These are phyloP conservation scores for Napeogenes inachia DNA, from an alignment of 2,888 invertebrate species.

Conservation along the genomic window DNA sequence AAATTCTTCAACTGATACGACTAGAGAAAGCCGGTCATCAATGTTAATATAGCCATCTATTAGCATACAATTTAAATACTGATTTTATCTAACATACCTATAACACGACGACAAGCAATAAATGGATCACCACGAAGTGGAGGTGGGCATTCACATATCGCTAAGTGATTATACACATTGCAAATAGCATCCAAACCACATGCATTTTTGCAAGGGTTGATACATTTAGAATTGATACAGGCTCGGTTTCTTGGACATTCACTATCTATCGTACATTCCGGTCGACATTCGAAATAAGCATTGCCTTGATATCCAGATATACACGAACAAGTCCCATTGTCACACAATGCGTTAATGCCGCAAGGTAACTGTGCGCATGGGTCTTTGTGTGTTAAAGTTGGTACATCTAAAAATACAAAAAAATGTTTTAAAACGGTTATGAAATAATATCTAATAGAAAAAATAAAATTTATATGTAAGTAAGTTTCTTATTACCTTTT, in stretches of 20 bases:
- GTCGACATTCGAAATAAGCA: slow-evolving; percentile 83
- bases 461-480: not conserved
- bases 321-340: slow-evolving; percentile 80
- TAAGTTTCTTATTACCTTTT: slow-evolving; percentile 44
- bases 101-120: slow-evolving; percentile 79
- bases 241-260: slow-evolving; percentile 84
- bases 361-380: slow-evolving; percentile 81
- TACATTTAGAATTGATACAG: slow-evolving; percentile 84
- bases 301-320: slow-evolving; percentile 80
- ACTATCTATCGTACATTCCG: slow-evolving; percentile 86
- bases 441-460: not conserved
- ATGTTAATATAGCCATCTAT: not conserved
- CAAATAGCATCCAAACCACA: slow-evolving; percentile 85
- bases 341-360: slow-evolving; percentile 80
- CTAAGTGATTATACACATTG: slow-evolving; percentile 85
- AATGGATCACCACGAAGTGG: slow-evolving; percentile 89
- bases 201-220: slow-evolving; percentile 84
- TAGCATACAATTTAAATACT: not conserved
- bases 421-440: slow-evolving; percentile 7
- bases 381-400: slow-evolving; percentile 55
- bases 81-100: slow-evolving; percentile 49
- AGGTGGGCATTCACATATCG: slow-evolving; percentile 84
- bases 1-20: not conserved
- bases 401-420: slow-evolving; percentile 45
- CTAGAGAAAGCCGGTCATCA: not conserved